These are phyloP conservation scores for Tetropium fuscum DNA, from an alignment of 2,888 invertebrate genomes.

Conservation along the genomic window DNA sequence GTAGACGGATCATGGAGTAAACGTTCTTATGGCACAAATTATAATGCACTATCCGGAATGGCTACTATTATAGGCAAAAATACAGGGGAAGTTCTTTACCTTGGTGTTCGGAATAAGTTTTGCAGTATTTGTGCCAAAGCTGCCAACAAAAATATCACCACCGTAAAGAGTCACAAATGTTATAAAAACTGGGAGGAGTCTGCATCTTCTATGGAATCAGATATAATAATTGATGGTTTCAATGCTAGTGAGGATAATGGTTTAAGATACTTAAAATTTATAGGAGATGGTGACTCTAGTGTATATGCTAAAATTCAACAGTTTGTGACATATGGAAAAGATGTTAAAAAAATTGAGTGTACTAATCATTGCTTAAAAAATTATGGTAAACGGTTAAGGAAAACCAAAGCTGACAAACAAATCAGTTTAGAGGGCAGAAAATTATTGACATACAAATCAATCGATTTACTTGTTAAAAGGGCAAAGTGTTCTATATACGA, in stretches of 20 bases:
- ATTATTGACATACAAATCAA: conserved; percentile 25
- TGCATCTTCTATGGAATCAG: conserved; percentile 42
- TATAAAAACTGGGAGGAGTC: conserved; percentile 45
- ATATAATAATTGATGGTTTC: conserved; percentile 44
- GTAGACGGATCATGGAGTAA: conserved; percentile 48
- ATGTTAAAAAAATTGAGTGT: conserved; percentile 42
- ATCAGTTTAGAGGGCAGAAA: conserved; percentile 35
- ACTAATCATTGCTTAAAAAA: conserved; percentile 42
- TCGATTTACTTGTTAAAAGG: conserved; percentile 27
- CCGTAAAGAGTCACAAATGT: conserved; percentile 28
- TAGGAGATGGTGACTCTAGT: conserved; percentile 43
- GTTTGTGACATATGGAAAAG: conserved; percentile 41
- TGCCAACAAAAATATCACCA: conserved; percentile 14
- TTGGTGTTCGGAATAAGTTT: conserved; percentile 44
- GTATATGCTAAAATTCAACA: conserved; percentile 28
- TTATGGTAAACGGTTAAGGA: conserved; percentile 18
- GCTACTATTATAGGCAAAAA: conserved; percentile 38
- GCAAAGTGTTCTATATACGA: conserved; percentile 44
- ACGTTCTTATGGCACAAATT: conserved; percentile 43
- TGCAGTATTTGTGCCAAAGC: conserved; percentile 40
- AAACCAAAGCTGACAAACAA: conserved; percentile 36
- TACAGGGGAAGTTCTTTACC: conserved; percentile 38
- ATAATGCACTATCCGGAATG: conserved; percentile 44
- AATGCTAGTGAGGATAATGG: conserved; percentile 29
- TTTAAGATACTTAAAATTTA: conserved; percentile 32